Evolutionary conservation across 2,888 invertebrate species (phyloP).

Genomic region (Brachyptera putata): DNA sequence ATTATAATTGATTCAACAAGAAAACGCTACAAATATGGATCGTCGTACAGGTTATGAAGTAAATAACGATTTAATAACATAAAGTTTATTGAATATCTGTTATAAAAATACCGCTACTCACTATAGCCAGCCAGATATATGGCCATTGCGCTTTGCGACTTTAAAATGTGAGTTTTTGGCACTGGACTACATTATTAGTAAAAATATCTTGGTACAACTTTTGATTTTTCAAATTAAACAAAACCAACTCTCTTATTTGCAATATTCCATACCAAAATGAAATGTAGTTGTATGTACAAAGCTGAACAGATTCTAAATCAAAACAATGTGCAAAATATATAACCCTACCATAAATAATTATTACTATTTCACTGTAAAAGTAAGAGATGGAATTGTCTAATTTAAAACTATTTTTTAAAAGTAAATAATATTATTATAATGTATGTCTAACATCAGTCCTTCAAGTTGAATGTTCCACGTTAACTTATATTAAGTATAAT

Average conservation of each 20-base stretch:
- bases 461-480: no score
- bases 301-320: neutral
- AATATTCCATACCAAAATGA: neutral
- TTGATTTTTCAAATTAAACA: conserved; percentile 14
- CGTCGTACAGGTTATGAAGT: no score
- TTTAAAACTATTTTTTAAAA: conserved; percentile 5
- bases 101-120: neutral
- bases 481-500: no score
- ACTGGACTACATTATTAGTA: conserved; percentile 15
- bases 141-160: conserved; percentile 3
- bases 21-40: no score
- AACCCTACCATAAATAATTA: conserved; percentile 2
- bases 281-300: neutral
- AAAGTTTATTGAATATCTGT: conserved; percentile 16
- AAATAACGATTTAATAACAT: no score
- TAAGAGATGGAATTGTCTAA: conserved; percentile 14
- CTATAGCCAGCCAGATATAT: neutral
- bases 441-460: conserved; percentile 17
- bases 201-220: conserved; percentile 2
- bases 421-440: neutral
- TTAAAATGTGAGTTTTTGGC: conserved; percentile 14
- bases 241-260: conserved; percentile 9
- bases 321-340: conserved; percentile 2
- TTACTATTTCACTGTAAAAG: conserved; percentile 2
- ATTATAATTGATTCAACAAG: no score